Conservation (phyloP, 1,140 invertebrate species). For the Tigriopus japonicus region DNA sequence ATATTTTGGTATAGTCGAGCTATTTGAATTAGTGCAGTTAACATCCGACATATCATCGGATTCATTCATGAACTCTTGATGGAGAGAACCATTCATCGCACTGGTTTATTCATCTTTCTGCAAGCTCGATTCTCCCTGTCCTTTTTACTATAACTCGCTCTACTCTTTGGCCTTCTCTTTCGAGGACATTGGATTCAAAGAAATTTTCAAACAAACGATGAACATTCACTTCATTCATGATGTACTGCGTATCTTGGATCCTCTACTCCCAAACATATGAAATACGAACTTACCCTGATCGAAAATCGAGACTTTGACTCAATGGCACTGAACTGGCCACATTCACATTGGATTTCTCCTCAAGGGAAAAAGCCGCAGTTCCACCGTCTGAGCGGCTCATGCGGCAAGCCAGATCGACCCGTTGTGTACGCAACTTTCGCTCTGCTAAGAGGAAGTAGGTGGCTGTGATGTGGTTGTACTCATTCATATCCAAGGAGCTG, state of each 20-base stretch:
- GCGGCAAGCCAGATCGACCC: conserved; percentile 33
- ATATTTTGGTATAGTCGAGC: too few species aligned
- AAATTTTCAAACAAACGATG: too few species aligned
- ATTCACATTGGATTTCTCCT: too few species aligned
- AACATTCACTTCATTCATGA: too few species aligned
- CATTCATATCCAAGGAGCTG: conserved; percentile 78
- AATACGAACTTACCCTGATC: conserved; percentile 13
- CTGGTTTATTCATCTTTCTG: background rate
- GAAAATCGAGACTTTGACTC: too few species aligned
- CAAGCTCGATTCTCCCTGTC: background rate
- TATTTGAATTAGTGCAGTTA: too few species aligned
- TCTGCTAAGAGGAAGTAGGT: conserved; percentile 95
- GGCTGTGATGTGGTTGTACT: conserved; percentile 95
- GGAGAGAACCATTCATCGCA: conserved; percentile 23
- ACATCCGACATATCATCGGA: conserved; percentile 38
- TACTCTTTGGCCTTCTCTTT: too few species aligned
- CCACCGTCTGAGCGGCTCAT: background rate
- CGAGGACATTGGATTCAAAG: too few species aligned
- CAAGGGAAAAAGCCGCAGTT: background rate
- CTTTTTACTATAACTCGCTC: too few species aligned
- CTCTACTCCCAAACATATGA: conserved; percentile 15
- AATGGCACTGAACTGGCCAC: too few species aligned
- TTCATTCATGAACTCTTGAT: conserved; percentile 31
- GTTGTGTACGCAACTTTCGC: conserved; percentile 54
- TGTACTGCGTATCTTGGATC: too few species aligned